Base-by-base conservation (phyloP, 2,113 vertebrate species). In the Leucopternis melanops region DNA sequence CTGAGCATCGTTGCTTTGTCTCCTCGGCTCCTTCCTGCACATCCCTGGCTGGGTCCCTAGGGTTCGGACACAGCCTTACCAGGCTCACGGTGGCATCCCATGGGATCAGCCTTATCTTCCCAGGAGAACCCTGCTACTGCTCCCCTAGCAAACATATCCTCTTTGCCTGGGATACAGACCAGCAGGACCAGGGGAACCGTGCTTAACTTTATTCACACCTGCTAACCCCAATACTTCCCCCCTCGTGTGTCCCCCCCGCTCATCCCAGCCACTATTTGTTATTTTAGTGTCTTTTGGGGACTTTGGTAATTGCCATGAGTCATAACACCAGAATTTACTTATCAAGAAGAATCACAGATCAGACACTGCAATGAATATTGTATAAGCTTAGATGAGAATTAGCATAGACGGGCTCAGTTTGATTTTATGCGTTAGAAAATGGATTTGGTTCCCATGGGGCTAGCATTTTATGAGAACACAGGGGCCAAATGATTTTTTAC, bases 341-440 rank as follows among this genome's bases (percentile, higher is more conserved):
- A 91, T 96, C 95, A 91, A 92, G 94, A 91, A 80, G 70, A 85
- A 94, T 95, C 94, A 57, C 54, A 66, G 87, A 89, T 95, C 86
- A 94, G 91, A 77, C 90, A 34, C 59, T 52, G 74, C 78, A 31
- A 96, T 97, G 95, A 97, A 96, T 92, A 94, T 95, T 94, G 91
- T 95, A 97, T 92, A 91, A 95, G 94, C 70, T 16, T 13, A 72
- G 87, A 79, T 82, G 52, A 88, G 59, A 94, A 97, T 94, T 92
- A 97, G 92, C 95, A 92, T 55, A 94, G 81, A 79, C 13, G 13
- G 66, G 71, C 81, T 94, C 44, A 11, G 92, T 80, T 94, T 79
- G 86, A 85, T 94, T 92, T 95, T 36, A 94, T 27, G 70, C 84
- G 34, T 66, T 83, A 94, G 94, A 73, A 97, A 95, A 97, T 95